Evolutionary conservation across 2,113 vertebrate species (phyloP).

Genomic region (Glareola pratincola): DNA sequence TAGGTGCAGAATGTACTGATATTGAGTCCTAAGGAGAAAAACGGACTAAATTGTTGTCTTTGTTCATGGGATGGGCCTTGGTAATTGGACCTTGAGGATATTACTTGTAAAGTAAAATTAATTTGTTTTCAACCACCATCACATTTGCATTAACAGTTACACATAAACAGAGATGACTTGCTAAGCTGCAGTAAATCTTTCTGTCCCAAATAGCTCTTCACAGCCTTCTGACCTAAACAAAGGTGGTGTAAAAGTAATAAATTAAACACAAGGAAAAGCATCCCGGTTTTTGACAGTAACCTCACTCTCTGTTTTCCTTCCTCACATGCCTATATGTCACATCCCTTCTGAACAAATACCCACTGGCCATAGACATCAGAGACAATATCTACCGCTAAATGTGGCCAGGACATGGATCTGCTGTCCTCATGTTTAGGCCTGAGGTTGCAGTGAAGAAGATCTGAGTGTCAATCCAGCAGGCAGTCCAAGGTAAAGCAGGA

Average conservation of each 20-base stretch:
- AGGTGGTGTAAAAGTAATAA: background rate
- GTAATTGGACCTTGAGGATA: background rate
- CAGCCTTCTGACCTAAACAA: background rate
- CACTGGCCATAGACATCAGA: background rate
- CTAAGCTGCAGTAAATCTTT: background rate
- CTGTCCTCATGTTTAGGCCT: background rate
- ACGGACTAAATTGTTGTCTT: background rate
- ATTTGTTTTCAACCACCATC: background rate
- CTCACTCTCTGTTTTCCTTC: background rate
- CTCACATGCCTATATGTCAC: background rate
- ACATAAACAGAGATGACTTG: background rate
- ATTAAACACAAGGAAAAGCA: background rate
- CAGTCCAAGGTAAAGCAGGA: background rate
- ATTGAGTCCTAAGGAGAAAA: background rate
- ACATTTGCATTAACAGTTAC: background rate
- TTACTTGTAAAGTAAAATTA: background rate
- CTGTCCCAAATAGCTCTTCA: background rate
- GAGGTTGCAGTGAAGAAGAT: background rate
- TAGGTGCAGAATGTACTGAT: background rate
- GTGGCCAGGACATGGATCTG: fast-evolving
- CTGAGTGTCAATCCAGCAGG: too few species aligned
- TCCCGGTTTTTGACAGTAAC: background rate
- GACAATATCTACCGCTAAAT: fast-evolving
- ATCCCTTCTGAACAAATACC: background rate
- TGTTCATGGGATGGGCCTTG: background rate